Evolutionary conservation across 1,140 invertebrate genomes (phyloP).

Genomic region (Campoletis sonorensis): DNA sequence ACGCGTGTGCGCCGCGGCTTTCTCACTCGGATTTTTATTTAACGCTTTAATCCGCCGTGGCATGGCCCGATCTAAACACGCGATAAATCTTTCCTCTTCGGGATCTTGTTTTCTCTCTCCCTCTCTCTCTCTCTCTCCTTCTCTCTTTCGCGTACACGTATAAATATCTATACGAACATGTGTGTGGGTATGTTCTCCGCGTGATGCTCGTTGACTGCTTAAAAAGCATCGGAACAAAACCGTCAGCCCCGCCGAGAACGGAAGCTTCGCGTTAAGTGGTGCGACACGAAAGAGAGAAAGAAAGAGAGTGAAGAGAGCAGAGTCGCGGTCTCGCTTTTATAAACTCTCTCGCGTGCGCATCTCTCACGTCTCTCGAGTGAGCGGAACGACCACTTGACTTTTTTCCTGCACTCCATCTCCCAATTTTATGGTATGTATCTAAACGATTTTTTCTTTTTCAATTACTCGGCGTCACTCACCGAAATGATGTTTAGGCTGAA

Average conservation of each 20-base stretch:
- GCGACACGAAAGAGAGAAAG: constrained; percentile 39
- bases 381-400: constrained; percentile 60
- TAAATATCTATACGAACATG: background rate
- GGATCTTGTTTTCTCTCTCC: constrained; percentile 1
- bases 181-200: background rate
- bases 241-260: constrained; percentile 52
- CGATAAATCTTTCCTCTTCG: constrained; percentile 60
- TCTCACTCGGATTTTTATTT: constrained; percentile 53
- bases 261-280: constrained; percentile 62
- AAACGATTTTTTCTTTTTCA: constrained; percentile 7
- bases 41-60: constrained; percentile 53
- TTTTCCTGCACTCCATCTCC: constrained; percentile 22
- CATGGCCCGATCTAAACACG: constrained; percentile 62
- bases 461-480: background rate
- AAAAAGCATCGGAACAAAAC: constrained; percentile 61
- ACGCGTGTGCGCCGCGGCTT: constrained; percentile 27
- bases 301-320: background rate
- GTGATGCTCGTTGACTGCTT: constrained; percentile 33
- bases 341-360: background rate
- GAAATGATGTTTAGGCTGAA: background rate
- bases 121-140: background rate
- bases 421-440: background rate
- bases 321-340: constrained; percentile 33
- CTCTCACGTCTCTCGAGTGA: constrained; percentile 45
- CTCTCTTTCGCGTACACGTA: background rate